Evolutionary conservation across 2,888 invertebrate species (phyloP).

Genomic region (Spodoptera picta): DNA sequence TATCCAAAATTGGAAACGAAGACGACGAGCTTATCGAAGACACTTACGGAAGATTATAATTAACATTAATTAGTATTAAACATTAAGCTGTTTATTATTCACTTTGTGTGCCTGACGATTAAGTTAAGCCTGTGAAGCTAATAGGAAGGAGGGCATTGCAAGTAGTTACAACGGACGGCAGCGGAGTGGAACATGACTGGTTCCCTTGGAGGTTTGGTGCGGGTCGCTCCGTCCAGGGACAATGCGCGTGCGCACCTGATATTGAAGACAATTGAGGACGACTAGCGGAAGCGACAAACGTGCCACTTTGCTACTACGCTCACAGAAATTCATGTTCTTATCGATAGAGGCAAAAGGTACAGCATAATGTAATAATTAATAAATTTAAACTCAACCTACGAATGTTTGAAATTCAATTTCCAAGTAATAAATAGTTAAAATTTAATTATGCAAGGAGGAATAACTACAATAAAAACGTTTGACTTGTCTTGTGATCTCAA

Average conservation of each 20-base stretch:
- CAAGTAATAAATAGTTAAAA: no score
- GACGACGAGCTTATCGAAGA: conserved; percentile 10
- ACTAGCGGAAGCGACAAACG: conserved; percentile 68
- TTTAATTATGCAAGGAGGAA: background rate
- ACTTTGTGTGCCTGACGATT: conserved; percentile 32
- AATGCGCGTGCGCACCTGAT: conserved; percentile 72
- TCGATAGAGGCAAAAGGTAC: conserved; percentile 52
- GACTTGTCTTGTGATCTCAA: conserved; percentile 26
- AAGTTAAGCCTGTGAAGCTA: conserved; percentile 47
- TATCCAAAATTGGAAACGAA: background rate
- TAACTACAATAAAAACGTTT: conserved; percentile 7
- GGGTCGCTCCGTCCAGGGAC: conserved; percentile 69
- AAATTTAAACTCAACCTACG: no score
- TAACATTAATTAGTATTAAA: conserved; percentile 39
- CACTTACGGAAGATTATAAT: conserved; percentile 22
- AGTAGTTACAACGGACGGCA: conserved; percentile 59
- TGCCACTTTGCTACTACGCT: conserved; percentile 63
- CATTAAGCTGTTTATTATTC: conserved; percentile 39
- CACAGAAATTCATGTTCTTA: conserved; percentile 57
- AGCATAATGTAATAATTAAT: conserved; percentile 36
- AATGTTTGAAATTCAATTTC: no score
- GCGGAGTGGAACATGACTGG: conserved; percentile 83
- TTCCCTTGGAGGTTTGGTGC: conserved; percentile 67
- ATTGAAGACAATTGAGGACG: conserved; percentile 73
- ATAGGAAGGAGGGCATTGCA: conserved; percentile 75